Evolutionary conservation across 2,113 vertebrate species (phyloP), one percentile per base, ranked within the genome.

Genomic region (Gallinago undulata): DNA sequence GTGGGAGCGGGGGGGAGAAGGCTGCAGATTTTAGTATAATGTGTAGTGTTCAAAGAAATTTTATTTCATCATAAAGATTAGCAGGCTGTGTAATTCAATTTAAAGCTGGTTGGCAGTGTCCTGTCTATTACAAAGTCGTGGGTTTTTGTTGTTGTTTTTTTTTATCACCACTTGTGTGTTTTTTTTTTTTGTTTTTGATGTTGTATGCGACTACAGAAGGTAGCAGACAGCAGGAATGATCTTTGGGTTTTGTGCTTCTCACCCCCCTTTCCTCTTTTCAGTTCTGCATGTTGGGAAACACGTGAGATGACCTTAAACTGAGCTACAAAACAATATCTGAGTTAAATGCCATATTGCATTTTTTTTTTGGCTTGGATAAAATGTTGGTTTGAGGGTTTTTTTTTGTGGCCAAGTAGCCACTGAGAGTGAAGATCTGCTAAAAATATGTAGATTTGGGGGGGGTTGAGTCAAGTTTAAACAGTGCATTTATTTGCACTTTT

Each of bases 1-100:
- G 17, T 39, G 92, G 72, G 45, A 59, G 55, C 70, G 92, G 17
- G 19, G 23, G 50, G 63, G 70, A 91, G 66, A 77, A 93, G 77
- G 62, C 85, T 96, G 89, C 59, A 75, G 93, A 98, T 97, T 98
- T 98, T 95, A 97, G 96, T 95, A 48, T 96, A 93, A 98, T 97
- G 97, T 92, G 84, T 97, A 83, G 91, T 95, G 94, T 97, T 97
- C 96, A 96, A 96, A 97, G 96, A 97, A 96, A 97, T 97, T 97
- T 97, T 97, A 97, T 97, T 96, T 97, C 95, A 96, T 98, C 97
- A 76, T 98, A 98, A 98, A 98, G 97, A 98, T 98, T 98, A 98
- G 97, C 97, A 98, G 97, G 96, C 98, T 98, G 97, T 98, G 98
- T 98, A 98, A 98, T 98, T 98, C 97, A 98, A 98, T 98, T 98